These are phyloP conservation scores for Lamprotornis superbus DNA, from an alignment of 2,113 vertebrate genomes.

Conservation along the genomic window DNA sequence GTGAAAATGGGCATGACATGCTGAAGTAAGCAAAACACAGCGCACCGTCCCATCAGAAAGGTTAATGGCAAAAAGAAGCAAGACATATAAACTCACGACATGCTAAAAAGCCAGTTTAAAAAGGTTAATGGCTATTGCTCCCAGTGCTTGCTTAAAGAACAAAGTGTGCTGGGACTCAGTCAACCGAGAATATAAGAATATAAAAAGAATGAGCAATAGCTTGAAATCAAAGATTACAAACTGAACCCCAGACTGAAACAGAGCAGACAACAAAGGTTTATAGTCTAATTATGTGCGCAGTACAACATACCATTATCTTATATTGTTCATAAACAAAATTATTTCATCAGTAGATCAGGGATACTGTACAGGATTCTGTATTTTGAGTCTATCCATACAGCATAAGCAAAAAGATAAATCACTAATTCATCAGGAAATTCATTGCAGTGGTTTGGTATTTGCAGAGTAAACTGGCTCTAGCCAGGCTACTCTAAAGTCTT, in stretches of 20 bases:
- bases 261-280: constrained; percentile 19
- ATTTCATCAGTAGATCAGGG: neutral
- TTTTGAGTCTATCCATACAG: neutral
- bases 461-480: neutral
- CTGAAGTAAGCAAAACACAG: constrained; percentile 53
- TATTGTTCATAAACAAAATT: neutral
- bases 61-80: constrained; percentile 50
- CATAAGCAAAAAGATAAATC: neutral
- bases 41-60: neutral
- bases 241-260: neutral
- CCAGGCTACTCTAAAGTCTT: neutral
- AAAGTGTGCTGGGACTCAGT: constrained; percentile 2
- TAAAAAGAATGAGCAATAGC: constrained; percentile 18
- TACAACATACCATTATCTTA: neutral
- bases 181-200: neutral
- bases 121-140: constrained; percentile 60
- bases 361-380: neutral
- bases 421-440: neutral
- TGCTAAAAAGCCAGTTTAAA: constrained; percentile 51
- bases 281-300: neutral
- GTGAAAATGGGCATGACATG: neutral
- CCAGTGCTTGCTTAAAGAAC: constrained; percentile 27
- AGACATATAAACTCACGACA: constrained; percentile 34
- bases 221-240: constrained; percentile 24
- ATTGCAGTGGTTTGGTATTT: neutral